These are phyloP conservation scores for Pammene aurita DNA, from an alignment of 2,888 invertebrate genomes.

Conservation along the genomic window DNA sequence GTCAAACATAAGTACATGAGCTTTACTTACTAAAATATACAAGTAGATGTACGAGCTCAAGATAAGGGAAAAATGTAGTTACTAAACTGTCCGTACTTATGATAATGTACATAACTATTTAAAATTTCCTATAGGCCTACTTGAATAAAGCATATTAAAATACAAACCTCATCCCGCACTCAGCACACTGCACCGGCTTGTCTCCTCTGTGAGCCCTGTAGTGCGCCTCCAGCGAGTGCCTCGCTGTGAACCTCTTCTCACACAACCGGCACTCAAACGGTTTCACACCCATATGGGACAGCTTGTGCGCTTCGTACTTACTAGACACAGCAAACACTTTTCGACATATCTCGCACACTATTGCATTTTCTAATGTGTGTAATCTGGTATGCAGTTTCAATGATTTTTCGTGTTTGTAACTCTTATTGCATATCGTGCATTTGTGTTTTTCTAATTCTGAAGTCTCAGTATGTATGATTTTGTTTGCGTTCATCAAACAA, in stretches of 20 bases:
- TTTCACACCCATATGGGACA: slow-evolving; percentile 63
- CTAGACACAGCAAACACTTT: slow-evolving; percentile 46
- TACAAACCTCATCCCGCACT: slow-evolving; percentile 45
- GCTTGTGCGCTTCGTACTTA: slow-evolving; percentile 57
- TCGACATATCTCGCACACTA: slow-evolving; percentile 41
- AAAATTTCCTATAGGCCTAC: not conserved
- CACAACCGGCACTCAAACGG: slow-evolving; percentile 60
- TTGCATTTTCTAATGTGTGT: slow-evolving; percentile 31
- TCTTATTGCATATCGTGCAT: slow-evolving; percentile 18
- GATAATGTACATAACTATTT: no score
- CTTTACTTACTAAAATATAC: no score
- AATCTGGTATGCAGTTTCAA: slow-evolving; percentile 39
- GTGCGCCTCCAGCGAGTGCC: slow-evolving; percentile 60
- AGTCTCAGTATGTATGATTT: not conserved
- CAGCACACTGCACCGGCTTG: slow-evolving; percentile 44
- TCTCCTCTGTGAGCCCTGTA: slow-evolving; percentile 52
- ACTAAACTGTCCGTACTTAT: no score
- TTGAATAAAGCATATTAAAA: not conserved
- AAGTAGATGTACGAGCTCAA: no score
- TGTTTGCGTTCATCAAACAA: slow-evolving; percentile 3
- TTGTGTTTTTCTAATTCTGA: slow-evolving; percentile 4
- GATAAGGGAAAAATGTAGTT: no score
- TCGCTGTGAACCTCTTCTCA: slow-evolving; percentile 58
- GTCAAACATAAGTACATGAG: not conserved
- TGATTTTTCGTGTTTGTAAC: slow-evolving; percentile 40